Evolutionary conservation across 2,113 vertebrate genomes (phyloP), one percentile per base, ranked within the genome.

Genomic region (Aphelocoma coerulescens): DNA sequence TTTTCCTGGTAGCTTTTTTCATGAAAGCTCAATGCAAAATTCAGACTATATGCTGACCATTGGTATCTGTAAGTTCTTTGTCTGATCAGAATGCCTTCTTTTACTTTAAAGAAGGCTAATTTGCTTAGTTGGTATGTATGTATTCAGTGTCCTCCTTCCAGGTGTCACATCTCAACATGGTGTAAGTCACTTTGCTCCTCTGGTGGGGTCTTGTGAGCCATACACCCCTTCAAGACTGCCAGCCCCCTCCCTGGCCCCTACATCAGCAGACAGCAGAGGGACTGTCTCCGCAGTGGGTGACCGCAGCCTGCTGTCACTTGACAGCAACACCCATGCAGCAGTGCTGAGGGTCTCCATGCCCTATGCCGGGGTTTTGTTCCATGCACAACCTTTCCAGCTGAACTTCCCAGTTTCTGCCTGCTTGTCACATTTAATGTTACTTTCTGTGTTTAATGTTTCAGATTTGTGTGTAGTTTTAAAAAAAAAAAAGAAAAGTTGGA

Each of bases 271-370:
- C 59, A 84, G 6, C 8, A 9, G 19, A n/a, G 24, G 32, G 30
- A 73, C 37, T 10, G 21, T 7, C n/a, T 4, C 9, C 3, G 7
- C 2, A 0, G 3, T 0, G 2, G 32, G 57, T 1, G 3, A 58
- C 17, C 0, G 0, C 57, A 51, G n/a, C 48, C 44, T 5, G 1
- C 59, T 44, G 48, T 33, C 32, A 35, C 27, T 13, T 0, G 0
- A n/a, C 46, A 44, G 51, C 30, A 35, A 11, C 0, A 4, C 12
- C 33, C 3, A 3, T 3, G 37, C 63, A 85, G 81, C 48, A 30
- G 30, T 6, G 39, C 61, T 12, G 1, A 77, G 69, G 37, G 26
- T 18, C 11, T 85, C 28, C 4, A 0, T 13, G 32, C 7, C 75
- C 35, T 32, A 11, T 1, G 4, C 4, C 2, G 37, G 23, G 51